Evolutionary conservation across 2,888 invertebrate genomes (phyloP).

Genomic region (Tetranychus truncatus): DNA sequence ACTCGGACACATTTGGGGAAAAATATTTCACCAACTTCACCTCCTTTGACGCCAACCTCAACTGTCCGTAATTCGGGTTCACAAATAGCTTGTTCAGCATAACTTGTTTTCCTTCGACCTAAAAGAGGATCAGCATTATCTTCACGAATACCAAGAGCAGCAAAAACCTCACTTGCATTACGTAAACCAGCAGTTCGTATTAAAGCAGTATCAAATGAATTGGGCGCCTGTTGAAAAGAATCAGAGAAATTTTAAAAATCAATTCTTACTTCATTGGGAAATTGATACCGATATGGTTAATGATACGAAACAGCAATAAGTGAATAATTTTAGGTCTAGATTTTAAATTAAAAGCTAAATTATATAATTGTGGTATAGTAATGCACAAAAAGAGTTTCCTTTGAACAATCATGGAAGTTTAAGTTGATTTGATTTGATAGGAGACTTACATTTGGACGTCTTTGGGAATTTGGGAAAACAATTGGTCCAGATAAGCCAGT

Average conservation of each 20-base stretch:
- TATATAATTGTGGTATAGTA: not conserved
- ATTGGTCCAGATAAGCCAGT: not conserved
- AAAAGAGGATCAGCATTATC: not conserved
- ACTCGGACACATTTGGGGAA: constrained; percentile 14
- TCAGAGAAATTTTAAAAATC: too few species aligned
- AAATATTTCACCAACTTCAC: not conserved
- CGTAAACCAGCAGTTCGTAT: not conserved
- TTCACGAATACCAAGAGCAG: not conserved
- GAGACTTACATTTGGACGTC: not conserved
- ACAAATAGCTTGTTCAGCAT: constrained; percentile 8
- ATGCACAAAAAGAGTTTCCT: not conserved
- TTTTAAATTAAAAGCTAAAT: not conserved
- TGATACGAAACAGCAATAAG: not conserved
- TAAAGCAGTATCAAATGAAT: not conserved
- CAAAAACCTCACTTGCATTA: not conserved
- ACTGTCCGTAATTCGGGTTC: constrained; percentile 12
- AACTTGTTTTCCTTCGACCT: not conserved
- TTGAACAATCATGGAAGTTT: not conserved
- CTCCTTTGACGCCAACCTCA: not conserved
- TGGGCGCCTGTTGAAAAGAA: not conserved
- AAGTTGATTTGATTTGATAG: not conserved
- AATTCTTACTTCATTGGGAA: not conserved
- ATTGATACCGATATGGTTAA: not conserved
- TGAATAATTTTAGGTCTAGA: too few species aligned
- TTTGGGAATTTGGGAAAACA: not conserved